Base-by-base conservation (phyloP, 2,888 invertebrate species). In the Rhimphoctona megacephalus region DNA sequence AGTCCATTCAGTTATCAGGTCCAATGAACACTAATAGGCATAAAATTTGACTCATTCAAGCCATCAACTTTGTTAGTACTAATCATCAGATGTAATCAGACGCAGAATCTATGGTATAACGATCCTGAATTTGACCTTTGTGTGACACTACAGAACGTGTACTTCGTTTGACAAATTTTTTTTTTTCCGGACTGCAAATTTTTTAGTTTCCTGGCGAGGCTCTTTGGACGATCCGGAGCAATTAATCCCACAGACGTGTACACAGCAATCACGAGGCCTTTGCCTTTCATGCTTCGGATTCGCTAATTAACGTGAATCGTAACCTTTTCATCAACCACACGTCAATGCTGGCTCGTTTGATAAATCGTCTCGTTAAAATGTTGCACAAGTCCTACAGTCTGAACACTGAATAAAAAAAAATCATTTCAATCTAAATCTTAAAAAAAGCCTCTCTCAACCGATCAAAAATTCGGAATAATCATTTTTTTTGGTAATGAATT, bases 301-400 rank as follows among this genome's bases (percentile, higher is more conserved):
- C 77, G 67, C 77, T 77, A 86, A 86, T 86, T 86, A 86, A 81
- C 81, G 64, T 77, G 83, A 52, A 72, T 73, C 19, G 66, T 52
- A 81, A 64, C 54, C 61, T 43, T 61, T 64, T 66, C 43, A 64
- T n/a, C n/a, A 54, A 61, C 17, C 49, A 72, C 30, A 49, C 33
- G 30, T 72, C 52, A 72, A 72, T 72, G 61, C 46, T 76, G 73
- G 61, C 67, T 79, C 61, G 72, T 69, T 64, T 86, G 88, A 88
- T 87, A 84, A 90, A 90, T 89, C 85, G 87, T 88, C 88, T 89
- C 89, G 89, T 89, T 90, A 90, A 89, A 89, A 87, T 90, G 86
- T 88, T 87, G 87, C 89, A 76, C 86, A 74, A 69, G 81, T 84
- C 30, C 61, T 14, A 30, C 9, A 61, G 1, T 1, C 30, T 25